Evolutionary conservation across 2,888 invertebrate genomes (phyloP).

Genomic region (Ptychoptera contaminata): DNA sequence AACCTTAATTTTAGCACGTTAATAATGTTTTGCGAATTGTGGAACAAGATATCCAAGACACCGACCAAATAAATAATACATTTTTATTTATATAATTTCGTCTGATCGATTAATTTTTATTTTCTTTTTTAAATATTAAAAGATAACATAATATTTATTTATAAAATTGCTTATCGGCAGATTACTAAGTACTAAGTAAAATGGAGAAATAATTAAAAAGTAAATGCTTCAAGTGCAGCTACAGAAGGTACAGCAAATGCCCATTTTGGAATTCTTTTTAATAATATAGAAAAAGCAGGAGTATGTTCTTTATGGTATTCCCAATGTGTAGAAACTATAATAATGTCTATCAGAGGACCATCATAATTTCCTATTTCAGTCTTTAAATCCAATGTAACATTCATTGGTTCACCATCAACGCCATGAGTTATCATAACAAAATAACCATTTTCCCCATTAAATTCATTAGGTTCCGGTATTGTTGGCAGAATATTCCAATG

Average conservation of each 20-base stretch:
- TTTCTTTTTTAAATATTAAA: no score
- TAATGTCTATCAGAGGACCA: conserved; percentile 18
- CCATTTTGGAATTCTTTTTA: conserved; percentile 20
- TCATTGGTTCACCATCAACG: conserved; percentile 17
- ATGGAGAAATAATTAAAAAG: conserved; percentile 13
- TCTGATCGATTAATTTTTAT: no score
- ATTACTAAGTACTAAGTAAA: no score
- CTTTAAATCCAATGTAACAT: conserved; percentile 18
- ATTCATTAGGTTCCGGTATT: conserved; percentile 16
- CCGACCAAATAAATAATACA: no score
- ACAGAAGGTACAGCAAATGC: conserved; percentile 20
- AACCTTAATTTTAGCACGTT: no score
- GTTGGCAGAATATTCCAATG: conserved; percentile 16
- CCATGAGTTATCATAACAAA: conserved; percentile 21
- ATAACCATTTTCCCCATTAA: conserved; percentile 17
- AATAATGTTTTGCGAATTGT: no score
- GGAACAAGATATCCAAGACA: no score
- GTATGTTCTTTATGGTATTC: conserved; percentile 21
- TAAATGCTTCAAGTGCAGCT: conserved; percentile 18
- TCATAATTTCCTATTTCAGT: conserved; percentile 8
- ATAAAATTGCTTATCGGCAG: no score
- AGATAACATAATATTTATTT: no score
- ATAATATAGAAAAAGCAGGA: conserved; percentile 18
- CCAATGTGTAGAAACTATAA: conserved; percentile 19
- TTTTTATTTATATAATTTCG: no score